Base-by-base conservation (phyloP, 1,140 invertebrate genomes). In the Ooceraea biroi region DNA sequence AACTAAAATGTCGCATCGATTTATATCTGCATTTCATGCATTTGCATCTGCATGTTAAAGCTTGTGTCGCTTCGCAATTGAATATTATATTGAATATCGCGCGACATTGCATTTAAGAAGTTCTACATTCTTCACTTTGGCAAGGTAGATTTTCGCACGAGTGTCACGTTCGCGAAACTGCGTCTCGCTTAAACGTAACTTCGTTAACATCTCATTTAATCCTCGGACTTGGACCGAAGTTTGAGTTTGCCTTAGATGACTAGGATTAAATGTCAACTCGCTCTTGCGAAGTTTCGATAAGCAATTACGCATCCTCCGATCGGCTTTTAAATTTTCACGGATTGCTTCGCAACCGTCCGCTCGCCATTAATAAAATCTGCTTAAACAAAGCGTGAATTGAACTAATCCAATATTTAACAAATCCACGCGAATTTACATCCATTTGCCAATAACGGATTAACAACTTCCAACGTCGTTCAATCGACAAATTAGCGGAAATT, bases 191-290 rank as follows among this genome's bases (percentile, higher is more conserved):
- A 55, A 30, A 41, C 61, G 22, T 55, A 78, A 68, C 36, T 78
- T 55, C 12, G 48, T 68, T 78, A 78, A 78, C 52, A 78, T 68
- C 11, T 55, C 22, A 69, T 69, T 78, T 78, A 68, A 78, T 78
- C 30, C 17, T 55, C 63, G 48, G 41, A 41, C 19, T 17, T 57
- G 41, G 48, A 78, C 22, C 76, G 17, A 69, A 78, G 76, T 69
- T 78, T 55, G 10, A 27, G n/a, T 22, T 11, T 41, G 48, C 7
- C 30, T 55, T 41, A 27, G 27, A 30, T 55, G 30, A n/a, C 22
- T 12, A 55, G 50, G 63, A 65, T 65, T 76, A 76, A 76, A 76
- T 22, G 17, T 74, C 25, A n/a, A 41, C 11, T 57, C n/a, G 41
- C 11, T 57, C 50, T 41, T 44, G 27, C 44, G 3, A 69, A 68